Conservation (phyloP, 2,797 vertebrate species). For the Mus minutoides region DNA sequence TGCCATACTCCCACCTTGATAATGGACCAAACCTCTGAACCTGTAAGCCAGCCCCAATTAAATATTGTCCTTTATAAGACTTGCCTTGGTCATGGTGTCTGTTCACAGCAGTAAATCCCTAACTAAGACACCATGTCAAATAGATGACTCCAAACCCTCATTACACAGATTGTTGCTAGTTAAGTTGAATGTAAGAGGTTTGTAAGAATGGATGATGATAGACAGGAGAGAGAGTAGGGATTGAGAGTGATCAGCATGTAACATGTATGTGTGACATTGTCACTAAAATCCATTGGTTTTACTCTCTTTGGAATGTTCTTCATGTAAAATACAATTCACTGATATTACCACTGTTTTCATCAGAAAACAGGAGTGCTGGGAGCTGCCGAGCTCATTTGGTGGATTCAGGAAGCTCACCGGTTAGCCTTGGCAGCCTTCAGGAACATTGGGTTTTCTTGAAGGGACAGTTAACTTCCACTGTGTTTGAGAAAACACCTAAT, state of each 20-base stretch:
- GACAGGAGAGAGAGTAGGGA: neutral
- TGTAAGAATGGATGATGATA: neutral
- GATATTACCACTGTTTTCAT: neutral
- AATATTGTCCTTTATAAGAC: neutral
- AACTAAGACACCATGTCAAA: neutral
- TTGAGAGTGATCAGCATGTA: neutral
- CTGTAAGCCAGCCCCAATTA: neutral
- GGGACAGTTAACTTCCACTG: neutral
- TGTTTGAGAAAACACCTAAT: neutral
- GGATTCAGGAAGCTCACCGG: neutral
- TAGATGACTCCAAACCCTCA: neutral
- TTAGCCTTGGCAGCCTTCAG: neutral
- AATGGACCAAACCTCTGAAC: neutral
- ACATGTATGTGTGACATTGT: neutral
- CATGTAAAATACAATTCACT: neutral
- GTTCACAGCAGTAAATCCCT: neutral
- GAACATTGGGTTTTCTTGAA: neutral
- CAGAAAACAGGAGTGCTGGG: neutral
- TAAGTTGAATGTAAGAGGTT: neutral
- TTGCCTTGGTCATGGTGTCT: neutral
- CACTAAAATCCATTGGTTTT: constrained; percentile 30
- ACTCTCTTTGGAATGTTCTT: constrained; percentile 35
- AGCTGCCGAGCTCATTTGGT: neutral
- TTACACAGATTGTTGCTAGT: neutral
- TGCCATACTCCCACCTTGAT: neutral